These are phyloP conservation scores for Nycticorax nycticorax DNA, from an alignment of 2,113 vertebrate species.

Conservation along the genomic window DNA sequence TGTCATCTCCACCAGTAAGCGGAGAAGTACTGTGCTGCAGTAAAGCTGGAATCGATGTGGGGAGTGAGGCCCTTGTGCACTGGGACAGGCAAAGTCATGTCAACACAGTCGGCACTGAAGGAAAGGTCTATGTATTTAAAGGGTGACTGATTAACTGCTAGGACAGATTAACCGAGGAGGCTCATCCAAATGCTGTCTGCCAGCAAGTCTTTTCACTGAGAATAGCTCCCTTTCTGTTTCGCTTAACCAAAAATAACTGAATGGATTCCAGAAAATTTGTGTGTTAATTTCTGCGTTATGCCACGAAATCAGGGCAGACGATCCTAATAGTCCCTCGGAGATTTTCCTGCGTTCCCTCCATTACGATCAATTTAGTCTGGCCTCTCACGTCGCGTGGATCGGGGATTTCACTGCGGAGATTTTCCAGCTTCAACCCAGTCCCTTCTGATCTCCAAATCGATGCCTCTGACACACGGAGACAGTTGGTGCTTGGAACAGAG, in stretches of 20 bases:
- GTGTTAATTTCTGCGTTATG: rapidly evolving
- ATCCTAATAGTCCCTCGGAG: not conserved
- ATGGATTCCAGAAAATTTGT: not conserved
- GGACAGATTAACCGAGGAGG: not conserved
- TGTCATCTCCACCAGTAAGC: not conserved
- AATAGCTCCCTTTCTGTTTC: not conserved
- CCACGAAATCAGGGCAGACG: not conserved
- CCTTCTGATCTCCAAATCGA: not conserved
- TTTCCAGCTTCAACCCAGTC: not conserved
- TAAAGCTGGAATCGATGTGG: not conserved
- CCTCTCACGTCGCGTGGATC: rapidly evolving
- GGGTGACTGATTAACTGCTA: not conserved
- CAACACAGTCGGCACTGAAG: not conserved
- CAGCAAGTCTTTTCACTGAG: not conserved
- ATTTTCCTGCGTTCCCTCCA: not conserved
- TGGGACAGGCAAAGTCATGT: not conserved
- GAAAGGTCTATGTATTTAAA: not conserved
- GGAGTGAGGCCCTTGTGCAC: not conserved
- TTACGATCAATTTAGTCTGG: not conserved
- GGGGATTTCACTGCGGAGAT: not conserved
- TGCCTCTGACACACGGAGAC: slow-evolving; percentile 14
- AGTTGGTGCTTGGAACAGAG: slow-evolving; percentile 44
- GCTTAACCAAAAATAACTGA: not conserved
- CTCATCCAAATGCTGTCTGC: not conserved
- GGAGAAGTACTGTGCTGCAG: not conserved